Percentiles rank a stretch among this genome's conserved stretches.
Conservation (phyloP, 2,888 invertebrate species). For the Drosophila anomalata region DNA sequence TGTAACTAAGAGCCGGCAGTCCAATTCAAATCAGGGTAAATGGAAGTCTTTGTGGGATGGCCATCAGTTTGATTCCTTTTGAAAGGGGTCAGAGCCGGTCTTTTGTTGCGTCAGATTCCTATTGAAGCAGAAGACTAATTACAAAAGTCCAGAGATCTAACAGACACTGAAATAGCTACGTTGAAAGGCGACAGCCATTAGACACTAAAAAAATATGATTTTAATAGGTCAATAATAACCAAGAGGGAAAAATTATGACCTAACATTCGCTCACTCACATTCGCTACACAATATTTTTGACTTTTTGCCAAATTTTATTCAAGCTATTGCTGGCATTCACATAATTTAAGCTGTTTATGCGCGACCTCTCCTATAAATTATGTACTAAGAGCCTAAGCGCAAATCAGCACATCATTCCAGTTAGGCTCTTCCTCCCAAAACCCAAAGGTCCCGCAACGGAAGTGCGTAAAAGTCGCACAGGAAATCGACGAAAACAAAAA, state of each 20-base stretch:
- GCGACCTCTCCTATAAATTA: slow-evolving; percentile 68
- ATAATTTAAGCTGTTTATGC: slow-evolving; percentile 74
- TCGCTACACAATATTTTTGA: slow-evolving; percentile 1
- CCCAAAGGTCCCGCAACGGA: slow-evolving; percentile 50
- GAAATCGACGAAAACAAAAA: slow-evolving; percentile 56
- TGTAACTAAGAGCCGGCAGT: slow-evolving; percentile 12
- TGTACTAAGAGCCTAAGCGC: slow-evolving; percentile 67
- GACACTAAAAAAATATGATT: background rate
- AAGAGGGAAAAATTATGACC: background rate
- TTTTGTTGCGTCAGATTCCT: slow-evolving; percentile 28
- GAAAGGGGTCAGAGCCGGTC: slow-evolving; percentile 18
- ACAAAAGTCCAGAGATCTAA: background rate
- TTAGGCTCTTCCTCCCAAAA: slow-evolving; percentile 36
- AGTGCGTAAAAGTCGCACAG: slow-evolving; percentile 64
- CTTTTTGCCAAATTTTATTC: slow-evolving; percentile 29
- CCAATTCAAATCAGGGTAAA: slow-evolving; percentile 21
- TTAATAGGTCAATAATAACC: background rate
- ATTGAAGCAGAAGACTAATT: slow-evolving; percentile 28
- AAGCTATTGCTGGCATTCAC: slow-evolving; percentile 45
- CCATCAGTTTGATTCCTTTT: slow-evolving; percentile 19
- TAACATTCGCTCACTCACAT: background rate
- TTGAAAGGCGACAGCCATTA: background rate
- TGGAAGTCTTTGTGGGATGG: slow-evolving; percentile 31
- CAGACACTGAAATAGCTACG: background rate
- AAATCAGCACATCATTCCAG: slow-evolving; percentile 73